Evolutionary conservation across 2,797 vertebrate species (phyloP).

Genomic region (Gallirallus australis): DNA sequence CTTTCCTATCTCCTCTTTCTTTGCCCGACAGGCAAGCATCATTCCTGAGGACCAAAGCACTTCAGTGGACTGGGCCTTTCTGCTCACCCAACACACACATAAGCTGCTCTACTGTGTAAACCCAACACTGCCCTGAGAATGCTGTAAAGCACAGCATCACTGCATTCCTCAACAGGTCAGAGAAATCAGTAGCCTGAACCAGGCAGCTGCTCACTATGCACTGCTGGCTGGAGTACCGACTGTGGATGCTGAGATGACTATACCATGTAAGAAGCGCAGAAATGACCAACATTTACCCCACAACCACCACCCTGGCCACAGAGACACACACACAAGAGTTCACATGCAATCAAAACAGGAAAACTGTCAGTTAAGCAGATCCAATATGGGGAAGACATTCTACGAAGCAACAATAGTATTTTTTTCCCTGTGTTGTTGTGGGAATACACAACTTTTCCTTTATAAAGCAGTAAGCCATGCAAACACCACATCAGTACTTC

Average conservation of each 20-base stretch:
- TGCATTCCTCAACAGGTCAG: fast-evolving
- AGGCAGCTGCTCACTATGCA: background rate
- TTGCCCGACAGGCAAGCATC: background rate
- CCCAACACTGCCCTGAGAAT: background rate
- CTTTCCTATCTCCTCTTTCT: background rate
- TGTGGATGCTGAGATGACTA: background rate
- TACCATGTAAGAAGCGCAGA: background rate
- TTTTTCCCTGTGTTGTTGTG: background rate
- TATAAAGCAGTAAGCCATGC: background rate
- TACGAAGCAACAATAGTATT: background rate
- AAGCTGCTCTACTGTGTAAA: background rate
- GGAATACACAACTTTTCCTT: background rate
- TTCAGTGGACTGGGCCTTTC: background rate
- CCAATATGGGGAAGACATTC: background rate
- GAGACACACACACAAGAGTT: fast-evolving
- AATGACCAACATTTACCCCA: background rate
- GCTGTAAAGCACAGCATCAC: background rate
- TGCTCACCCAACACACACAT: fast-evolving
- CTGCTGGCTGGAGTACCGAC: fast-evolving
- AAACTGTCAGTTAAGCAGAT: background rate
- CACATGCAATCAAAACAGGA: background rate
- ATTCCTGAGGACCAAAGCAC: background rate
- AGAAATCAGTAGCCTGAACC: background rate
- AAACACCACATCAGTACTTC: background rate
- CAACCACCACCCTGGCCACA: no score